Evolutionary conservation across 2,113 vertebrate species (phyloP).

Genomic region (Myiozetetes cayanensis): DNA sequence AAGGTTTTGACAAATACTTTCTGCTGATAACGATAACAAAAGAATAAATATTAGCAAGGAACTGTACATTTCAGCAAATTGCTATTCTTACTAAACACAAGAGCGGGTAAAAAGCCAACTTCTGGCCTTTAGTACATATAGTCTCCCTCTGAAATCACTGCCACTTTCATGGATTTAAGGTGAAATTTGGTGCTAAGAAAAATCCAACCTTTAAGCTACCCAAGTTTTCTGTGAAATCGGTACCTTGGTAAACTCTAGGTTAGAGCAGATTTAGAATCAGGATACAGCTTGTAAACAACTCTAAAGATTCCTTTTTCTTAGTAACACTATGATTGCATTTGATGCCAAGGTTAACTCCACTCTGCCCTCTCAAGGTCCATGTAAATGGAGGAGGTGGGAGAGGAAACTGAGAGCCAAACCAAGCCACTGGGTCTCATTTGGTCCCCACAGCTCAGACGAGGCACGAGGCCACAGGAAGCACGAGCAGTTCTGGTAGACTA

Average conservation of each 20-base stretch:
- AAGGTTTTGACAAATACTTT: not conserved
- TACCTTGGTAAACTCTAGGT: not conserved
- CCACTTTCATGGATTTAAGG: not conserved
- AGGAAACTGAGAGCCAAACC: not conserved
- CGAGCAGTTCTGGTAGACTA: accelerated
- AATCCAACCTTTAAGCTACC: not conserved
- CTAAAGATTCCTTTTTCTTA: not conserved
- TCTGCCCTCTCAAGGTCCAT: not conserved
- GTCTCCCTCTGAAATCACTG: not conserved
- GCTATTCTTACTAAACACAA: not conserved
- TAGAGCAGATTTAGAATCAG: not conserved
- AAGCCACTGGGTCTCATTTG: accelerated
- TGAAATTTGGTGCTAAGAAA: not conserved
- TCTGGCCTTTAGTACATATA: not conserved
- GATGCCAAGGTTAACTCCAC: not conserved
- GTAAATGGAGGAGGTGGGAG: not conserved
- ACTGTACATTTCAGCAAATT: not conserved
- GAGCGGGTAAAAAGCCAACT: not conserved
- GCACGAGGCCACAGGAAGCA: accelerated
- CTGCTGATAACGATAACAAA: not conserved
- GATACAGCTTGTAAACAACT: not conserved
- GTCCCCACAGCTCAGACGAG: accelerated
- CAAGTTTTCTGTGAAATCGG: not conserved
- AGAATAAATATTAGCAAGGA: not conserved
- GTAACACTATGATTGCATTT: accelerated